Conservation (phyloP, 2,888 invertebrate species). For the Clivina fossor region DNA sequence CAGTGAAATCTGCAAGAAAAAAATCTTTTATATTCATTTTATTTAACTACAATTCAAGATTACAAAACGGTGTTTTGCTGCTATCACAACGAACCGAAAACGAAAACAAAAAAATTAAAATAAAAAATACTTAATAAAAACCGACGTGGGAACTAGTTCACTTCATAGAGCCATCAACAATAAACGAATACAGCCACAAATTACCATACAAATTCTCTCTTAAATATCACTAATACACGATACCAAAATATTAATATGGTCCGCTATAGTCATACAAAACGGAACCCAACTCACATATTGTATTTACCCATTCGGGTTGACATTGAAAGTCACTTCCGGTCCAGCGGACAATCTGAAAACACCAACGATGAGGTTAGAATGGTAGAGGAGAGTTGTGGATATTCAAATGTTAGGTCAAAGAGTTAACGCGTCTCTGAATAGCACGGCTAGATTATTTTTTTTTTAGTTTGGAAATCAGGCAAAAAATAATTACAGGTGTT, state of each 20-base stretch:
- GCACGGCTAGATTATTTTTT: no score
- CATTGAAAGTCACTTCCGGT: slow-evolving; percentile 32
- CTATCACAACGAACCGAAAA: slow-evolving; percentile 15
- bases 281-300: slow-evolving; percentile 18
- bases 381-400: no score
- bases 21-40: no score
- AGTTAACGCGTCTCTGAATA: slow-evolving; percentile 14
- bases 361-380: neutral
- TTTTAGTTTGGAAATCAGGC: slow-evolving; percentile 14
- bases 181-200: slow-evolving; percentile 5
- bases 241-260: no score
- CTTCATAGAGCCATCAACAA: slow-evolving; percentile 6
- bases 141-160: slow-evolving; percentile 30
- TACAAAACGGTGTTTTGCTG: neutral
- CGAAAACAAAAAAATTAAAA: slow-evolving; percentile 24
- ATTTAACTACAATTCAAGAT: slow-evolving; percentile 5
- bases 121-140: no score
- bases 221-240: no score
- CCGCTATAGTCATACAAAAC: no score
- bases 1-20: no score
- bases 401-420: slow-evolving; percentile 18
- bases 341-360: slow-evolving; percentile 25
- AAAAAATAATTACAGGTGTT: slow-evolving; percentile 33
- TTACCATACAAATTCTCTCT: no score
- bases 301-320: slow-evolving; percentile 31